A percentile compares a stretch with the other conserved stretches of the same genome.
phyloP scores from a whole-genome alignment of 2,797 vertebrate species.

The Chelidonichthys spinosus region DNA sequence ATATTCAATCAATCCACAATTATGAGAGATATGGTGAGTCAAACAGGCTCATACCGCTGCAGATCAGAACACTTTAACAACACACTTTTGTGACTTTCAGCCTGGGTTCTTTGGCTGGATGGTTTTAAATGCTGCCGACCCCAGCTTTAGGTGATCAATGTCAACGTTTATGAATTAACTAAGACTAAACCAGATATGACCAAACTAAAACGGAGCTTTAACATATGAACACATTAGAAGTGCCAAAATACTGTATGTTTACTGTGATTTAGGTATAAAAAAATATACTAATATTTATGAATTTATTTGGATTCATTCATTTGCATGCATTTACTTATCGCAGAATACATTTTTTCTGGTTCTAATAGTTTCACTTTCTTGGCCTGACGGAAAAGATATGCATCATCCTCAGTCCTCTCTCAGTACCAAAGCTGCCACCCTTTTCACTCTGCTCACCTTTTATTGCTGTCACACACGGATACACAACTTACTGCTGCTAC shows the following conservation, averaged over 20 bases:
- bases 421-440: slow-evolving; percentile 19
- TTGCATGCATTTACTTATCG: background rate
- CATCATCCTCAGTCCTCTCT: slow-evolving; percentile 31
- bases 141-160: background rate
- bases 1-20: background rate
- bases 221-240: background rate
- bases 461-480: slow-evolving; percentile 43
- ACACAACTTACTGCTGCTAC: slow-evolving; percentile 42
- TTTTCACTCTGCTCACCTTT: slow-evolving; percentile 19
- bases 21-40: background rate
- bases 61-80: background rate
- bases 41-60: background rate
- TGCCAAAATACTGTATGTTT: background rate
- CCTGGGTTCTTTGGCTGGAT: too few species aligned
- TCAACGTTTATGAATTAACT: background rate
- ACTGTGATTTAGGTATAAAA: background rate
- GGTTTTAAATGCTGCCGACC: background rate
- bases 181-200: background rate
- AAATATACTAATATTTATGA: background rate
- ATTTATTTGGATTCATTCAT: background rate
- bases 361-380: slow-evolving; percentile 15
- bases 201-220: background rate
- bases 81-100: background rate
- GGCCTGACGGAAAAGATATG: slow-evolving; percentile 34
- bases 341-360: slow-evolving; percentile 18